Percentiles rank a stretch among this genome's conserved stretches.
Evolutionary conservation across 1,140 invertebrate genomes (phyloP).

Genomic region (Oreohelix idahoensis): DNA sequence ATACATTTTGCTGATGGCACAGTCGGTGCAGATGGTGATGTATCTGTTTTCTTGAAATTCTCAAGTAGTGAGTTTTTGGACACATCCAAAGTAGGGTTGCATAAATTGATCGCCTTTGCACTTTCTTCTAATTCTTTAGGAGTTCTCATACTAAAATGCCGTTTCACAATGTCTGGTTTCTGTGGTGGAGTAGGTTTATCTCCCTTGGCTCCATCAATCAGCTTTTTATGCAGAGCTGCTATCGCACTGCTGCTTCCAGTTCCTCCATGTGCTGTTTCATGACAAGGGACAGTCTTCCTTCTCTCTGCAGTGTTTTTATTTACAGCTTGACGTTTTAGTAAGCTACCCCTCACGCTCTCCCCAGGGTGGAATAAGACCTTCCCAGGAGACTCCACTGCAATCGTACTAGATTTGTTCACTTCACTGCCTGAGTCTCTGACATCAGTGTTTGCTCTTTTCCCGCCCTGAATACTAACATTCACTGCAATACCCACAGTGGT

Average conservation of each 20-base stretch:
- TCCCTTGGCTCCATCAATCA: conserved; percentile 4
- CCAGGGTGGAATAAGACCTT: background rate
- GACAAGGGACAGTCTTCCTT: conserved; percentile 10
- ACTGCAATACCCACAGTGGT: background rate
- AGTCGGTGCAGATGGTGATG: background rate
- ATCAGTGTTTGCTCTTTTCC: background rate
- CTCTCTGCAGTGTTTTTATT: conserved; percentile 24
- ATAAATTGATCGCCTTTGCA: background rate
- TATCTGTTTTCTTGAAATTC: background rate
- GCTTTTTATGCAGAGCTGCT: background rate
- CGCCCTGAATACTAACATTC: background rate
- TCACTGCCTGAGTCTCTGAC: conserved; percentile 12
- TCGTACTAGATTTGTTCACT: conserved; percentile 21
- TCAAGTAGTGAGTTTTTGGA: background rate
- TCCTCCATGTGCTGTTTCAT: background rate
- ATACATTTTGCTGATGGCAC: background rate
- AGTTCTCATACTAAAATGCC: conserved; percentile 19
- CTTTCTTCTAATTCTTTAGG: background rate
- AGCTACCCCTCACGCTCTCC: background rate
- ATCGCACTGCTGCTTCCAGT: background rate
- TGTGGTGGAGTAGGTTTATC: conserved; percentile 14
- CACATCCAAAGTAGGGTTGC: background rate
- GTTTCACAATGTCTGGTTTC: conserved; percentile 24
- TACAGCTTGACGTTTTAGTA: background rate
- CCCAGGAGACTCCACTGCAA: background rate